Evolutionary conservation across 2,113 vertebrate species (phyloP), one percentile per base, ranked within the genome.

Genomic region (Trichechus manatus): DNA sequence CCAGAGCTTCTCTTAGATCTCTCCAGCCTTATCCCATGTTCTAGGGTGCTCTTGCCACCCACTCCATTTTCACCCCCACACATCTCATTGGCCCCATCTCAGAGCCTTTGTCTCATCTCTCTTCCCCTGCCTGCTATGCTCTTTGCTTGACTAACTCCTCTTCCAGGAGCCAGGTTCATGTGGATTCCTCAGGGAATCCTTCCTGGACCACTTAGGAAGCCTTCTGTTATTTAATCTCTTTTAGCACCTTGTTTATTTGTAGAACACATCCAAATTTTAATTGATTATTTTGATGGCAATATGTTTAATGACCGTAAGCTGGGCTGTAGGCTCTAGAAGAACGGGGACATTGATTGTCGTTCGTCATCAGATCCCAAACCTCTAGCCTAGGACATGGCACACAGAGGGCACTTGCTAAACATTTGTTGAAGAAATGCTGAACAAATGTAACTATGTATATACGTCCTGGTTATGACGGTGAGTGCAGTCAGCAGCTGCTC

Each of bases 241-340:
- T 87, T 47, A 83, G 53, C 68, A 68, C 33, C 19, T 29, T 80
- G 33, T 66, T 96, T 64, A 78, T 47, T 80, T 86, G 81, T 9
- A 90, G 42, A n/a, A 75, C 31, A 92, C 9, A 91, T 59, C 29
- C 56, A 27, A 8, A 70, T 97, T 88, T 95, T 80, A 92, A 93
- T 91, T 77, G 63, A 70, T 90, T 90, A 70, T 66, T 47, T 87
- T 59, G 4, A 27, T 59, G 42, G 81, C 47, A 36, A 88, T 70
- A n/a, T 81, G 27, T 39, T 79, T 74, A 81, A 87, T 75, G n/a
- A 9, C 59, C 50, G 1, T 86, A 77, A 42, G 36, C 23, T 88
- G 84, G 36, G 44, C 86, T 74, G 15, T 56, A 82, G 68, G 6
- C 15, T 64, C n/a, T 75, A 56, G 14, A 53, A 74, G 44, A 87